Conservation (phyloP, 1,140 invertebrate species). For the Drosophila tropicalis region DNA sequence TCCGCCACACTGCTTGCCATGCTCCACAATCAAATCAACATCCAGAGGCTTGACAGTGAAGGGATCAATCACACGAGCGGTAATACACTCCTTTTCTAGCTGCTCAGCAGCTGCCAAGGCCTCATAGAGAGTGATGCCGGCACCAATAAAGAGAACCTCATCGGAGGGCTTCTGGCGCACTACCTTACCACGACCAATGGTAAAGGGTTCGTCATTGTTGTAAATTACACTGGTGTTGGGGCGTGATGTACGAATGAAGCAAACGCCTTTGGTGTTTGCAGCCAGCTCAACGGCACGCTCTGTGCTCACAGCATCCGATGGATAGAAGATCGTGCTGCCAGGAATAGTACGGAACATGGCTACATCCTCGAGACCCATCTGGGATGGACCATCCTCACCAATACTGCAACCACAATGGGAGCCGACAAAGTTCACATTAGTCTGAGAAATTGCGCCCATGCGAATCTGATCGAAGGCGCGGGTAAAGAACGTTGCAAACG, state of each 20-base stretch:
- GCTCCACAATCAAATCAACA: slow-evolving; percentile 88
- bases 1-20: slow-evolving; percentile 92
- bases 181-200: slow-evolving; percentile 92
- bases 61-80: slow-evolving; percentile 93
- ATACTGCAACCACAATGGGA: slow-evolving; percentile 98
- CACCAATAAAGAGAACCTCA: slow-evolving; percentile 93
- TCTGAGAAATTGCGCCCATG: slow-evolving; percentile 99
- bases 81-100: slow-evolving; percentile 88
- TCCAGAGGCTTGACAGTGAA: slow-evolving; percentile 99
- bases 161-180: slow-evolving; percentile 90
- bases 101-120: slow-evolving; percentile 93
- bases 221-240: slow-evolving; percentile 96
- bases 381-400: slow-evolving; percentile 99
- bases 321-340: slow-evolving; percentile 97
- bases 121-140: slow-evolving; percentile 96
- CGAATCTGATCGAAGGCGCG: slow-evolving; percentile 98
- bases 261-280: slow-evolving; percentile 97
- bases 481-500: slow-evolving; percentile 99
- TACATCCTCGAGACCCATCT: slow-evolving; percentile 99
- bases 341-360: slow-evolving; percentile 97
- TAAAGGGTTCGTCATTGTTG: slow-evolving; percentile 92
- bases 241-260: slow-evolving; percentile 97
- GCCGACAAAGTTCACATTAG: slow-evolving; percentile 97
- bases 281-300: slow-evolving; percentile 97
- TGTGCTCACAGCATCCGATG: slow-evolving; percentile 96